These are phyloP conservation scores for Agrochola litura DNA, from an alignment of 2,888 invertebrate species.

Conservation along the genomic window DNA sequence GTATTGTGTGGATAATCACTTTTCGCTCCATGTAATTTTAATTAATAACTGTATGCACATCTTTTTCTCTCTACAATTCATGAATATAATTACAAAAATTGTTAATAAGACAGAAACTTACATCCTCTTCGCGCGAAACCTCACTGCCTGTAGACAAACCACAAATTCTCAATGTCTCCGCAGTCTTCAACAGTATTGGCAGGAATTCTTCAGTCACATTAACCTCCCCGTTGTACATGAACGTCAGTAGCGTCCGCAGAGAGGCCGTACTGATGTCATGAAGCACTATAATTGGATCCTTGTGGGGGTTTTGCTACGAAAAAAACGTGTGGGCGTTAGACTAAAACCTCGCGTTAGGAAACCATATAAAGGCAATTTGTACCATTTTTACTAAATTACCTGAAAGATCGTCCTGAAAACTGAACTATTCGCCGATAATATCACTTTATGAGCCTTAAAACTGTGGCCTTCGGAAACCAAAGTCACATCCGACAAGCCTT, in stretches of 20 bases:
- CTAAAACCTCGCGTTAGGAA: slow-evolving; percentile 57
- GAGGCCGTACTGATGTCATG: slow-evolving; percentile 93
- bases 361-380: slow-evolving; percentile 37
- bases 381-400: slow-evolving; percentile 77
- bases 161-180: slow-evolving; percentile 92
- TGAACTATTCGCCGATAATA: slow-evolving; percentile 92
- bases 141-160: slow-evolving; percentile 92
- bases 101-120: slow-evolving; percentile 57
- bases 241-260: slow-evolving; percentile 92
- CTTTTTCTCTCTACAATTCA: background rate
- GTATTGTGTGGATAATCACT: background rate
- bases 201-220: slow-evolving; percentile 93
- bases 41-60: background rate
- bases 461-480: slow-evolving; percentile 92
- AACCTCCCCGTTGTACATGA: slow-evolving; percentile 94
- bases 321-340: slow-evolving; percentile 83
- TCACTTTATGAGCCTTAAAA: slow-evolving; percentile 93
- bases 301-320: slow-evolving; percentile 93
- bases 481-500: slow-evolving; percentile 92
- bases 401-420: slow-evolving; percentile 92
- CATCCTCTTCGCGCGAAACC: slow-evolving; percentile 84
- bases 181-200: slow-evolving; percentile 92
- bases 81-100: background rate
- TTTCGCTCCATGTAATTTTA: background rate
- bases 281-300: slow-evolving; percentile 94